A percentile compares a stretch with the other conserved stretches of the same genome.
These are phyloP conservation scores for Heteromormyrus szaboi DNA, from an alignment of 2,797 vertebrate genomes.

Conservation along the genomic window DNA sequence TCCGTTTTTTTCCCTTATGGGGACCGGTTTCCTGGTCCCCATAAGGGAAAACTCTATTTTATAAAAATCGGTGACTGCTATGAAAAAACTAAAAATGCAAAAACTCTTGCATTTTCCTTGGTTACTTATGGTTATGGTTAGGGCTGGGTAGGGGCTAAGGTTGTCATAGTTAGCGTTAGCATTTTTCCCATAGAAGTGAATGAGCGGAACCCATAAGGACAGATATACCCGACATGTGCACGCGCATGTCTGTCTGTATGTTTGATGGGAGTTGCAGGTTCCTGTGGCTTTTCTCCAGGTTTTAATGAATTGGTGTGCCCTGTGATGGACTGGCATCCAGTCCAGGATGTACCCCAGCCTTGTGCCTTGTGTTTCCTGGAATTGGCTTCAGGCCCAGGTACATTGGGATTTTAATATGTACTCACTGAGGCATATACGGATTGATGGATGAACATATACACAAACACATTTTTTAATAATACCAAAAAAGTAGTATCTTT, in stretches of 20 bases:
- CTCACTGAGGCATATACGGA: background rate
- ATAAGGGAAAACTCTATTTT: too few species aligned
- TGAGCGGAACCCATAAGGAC: too few species aligned
- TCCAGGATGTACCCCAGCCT: background rate
- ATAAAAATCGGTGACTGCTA: too few species aligned
- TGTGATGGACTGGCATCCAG: background rate
- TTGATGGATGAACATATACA: background rate
- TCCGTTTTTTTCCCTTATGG: too few species aligned
- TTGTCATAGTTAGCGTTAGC: too few species aligned
- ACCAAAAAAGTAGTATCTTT: background rate
- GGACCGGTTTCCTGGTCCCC: too few species aligned
- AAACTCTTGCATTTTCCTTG: too few species aligned
- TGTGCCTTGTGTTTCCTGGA: background rate
- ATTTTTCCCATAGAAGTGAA: too few species aligned
- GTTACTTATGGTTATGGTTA: too few species aligned
- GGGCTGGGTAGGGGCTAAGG: too few species aligned
- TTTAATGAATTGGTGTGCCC: background rate
- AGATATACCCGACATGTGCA: too few species aligned
- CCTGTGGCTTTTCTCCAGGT: background rate
- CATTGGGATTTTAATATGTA: background rate
- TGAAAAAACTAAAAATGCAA: too few species aligned
- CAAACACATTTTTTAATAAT: background rate
- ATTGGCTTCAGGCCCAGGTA: background rate
- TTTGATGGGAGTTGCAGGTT: background rate
- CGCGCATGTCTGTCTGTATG: background rate